A percentile compares a stretch with the other conserved stretches of the same genome.
phyloP scores from a whole-genome alignment of 2,797 vertebrate species.

The Falco naumanni region DNA sequence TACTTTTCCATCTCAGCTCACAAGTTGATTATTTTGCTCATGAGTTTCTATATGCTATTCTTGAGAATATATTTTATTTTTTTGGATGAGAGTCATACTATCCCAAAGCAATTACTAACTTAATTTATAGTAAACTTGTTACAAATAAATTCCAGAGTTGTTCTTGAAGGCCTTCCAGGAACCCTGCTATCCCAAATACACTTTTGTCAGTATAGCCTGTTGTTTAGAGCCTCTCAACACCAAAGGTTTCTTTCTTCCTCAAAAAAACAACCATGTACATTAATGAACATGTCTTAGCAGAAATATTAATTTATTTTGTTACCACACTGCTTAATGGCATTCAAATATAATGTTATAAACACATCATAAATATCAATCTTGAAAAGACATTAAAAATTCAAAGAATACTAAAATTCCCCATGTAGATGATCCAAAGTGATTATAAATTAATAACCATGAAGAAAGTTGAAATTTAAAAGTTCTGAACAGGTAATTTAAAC shows the following conservation, averaged over 20 bases:
- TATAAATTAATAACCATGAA: background rate
- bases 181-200: background rate
- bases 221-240: background rate
- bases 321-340: constrained; percentile 24
- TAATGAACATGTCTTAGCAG: constrained; percentile 36
- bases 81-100: background rate
- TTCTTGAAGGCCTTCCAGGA: background rate
- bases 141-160: constrained; percentile 6
- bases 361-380: constrained; percentile 24
- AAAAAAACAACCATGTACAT: constrained; percentile 17
- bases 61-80: background rate
- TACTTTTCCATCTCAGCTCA: background rate
- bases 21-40: background rate
- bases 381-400: constrained; percentile 33
- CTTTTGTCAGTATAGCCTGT: background rate
- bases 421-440: background rate
- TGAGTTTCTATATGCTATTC: background rate
- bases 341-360: constrained; percentile 39
- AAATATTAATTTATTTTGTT: constrained; percentile 43
- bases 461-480: constrained; percentile 3
- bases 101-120: background rate
- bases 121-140: background rate
- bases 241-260: background rate
- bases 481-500: background rate
- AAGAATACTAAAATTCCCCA: background rate